These are phyloP conservation scores for Gallinago paraguaiae DNA, from an alignment of 2,113 vertebrate genomes.

Conservation along the genomic window DNA sequence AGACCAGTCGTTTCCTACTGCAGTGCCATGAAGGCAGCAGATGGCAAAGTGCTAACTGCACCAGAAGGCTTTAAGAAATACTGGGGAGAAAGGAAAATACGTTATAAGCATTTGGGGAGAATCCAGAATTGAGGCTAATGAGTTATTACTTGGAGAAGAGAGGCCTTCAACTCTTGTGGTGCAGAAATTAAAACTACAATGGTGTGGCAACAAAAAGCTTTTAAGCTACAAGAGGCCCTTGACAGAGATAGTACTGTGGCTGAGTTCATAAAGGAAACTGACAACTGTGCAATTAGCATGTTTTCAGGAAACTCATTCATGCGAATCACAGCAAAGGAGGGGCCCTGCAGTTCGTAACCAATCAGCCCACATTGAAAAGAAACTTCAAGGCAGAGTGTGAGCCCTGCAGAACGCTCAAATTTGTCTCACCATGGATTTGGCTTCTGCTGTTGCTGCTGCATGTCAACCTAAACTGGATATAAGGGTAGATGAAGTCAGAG, in stretches of 20 bases:
- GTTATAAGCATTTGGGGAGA: not conserved
- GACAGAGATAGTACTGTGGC: not conserved
- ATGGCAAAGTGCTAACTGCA: slow-evolving; percentile 44
- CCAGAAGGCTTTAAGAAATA: slow-evolving; percentile 23
- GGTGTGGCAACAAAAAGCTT: not conserved
- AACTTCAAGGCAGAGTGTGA: not conserved
- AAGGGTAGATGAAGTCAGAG: not conserved
- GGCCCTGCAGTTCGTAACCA: not conserved
- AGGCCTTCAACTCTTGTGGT: not conserved
- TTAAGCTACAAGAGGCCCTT: not conserved
- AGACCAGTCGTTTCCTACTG: not conserved
- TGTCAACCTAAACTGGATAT: not conserved
- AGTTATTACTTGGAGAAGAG: not conserved
- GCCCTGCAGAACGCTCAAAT: not conserved
- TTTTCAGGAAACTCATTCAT: not conserved
- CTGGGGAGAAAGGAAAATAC: not conserved
- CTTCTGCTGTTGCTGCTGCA: not conserved
- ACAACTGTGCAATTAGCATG: not conserved
- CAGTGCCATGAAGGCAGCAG: not conserved
- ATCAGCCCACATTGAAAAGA: not conserved
- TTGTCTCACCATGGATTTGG: not conserved
- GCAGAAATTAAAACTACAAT: not conserved
- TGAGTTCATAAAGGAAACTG: not conserved
- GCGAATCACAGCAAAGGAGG: not conserved
- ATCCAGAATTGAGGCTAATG: not conserved